Base-by-base conservation (phyloP, 2,113 vertebrate species). In the Chitala chitala region DNA sequence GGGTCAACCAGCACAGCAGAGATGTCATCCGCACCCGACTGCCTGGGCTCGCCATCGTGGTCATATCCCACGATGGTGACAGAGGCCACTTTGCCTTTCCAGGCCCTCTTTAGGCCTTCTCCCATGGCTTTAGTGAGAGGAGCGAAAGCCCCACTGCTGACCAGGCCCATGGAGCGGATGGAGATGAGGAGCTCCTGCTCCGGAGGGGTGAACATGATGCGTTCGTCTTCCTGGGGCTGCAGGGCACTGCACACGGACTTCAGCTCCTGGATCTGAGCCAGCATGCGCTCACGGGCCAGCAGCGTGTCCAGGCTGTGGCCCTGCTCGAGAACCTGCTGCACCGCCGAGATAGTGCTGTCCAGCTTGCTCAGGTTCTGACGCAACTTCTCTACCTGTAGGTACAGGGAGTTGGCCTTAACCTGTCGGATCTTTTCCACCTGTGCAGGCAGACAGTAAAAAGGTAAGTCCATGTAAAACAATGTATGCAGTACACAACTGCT, bases 371-470 rank as follows among this genome's bases (percentile, higher is more conserved):
- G 91, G 86, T 93, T 96, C 83, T 96, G 96, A 77, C 96, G 94
- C 44, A 99, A 88, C 81, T 98, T 98, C 76, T 99, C 96, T 72
- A 98, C 95, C 84, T 99, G 97, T 83, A 98, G 90, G 86, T 97
- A 98, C 58, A 99, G 89, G 1, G 95, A 96, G 88, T 99, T 98
- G 76, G 95, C 96, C 86, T 99, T 99, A 83, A 99, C 91, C 84
- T 98, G 96, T 38, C 95, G 94, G 80, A 99, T 98, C 89, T 99
- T 99, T 84, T 99, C 97, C 72, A 99, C 93, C 97, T 99, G 83
- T 24, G 7, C 20, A 64, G 26, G 7, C 42, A 2, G 75, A n/a
- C n/a, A n/a, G n/a, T 59, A 51, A 24, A 22, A 4, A n/a, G 48
- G 26, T 13, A 33, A 17, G 31, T 44, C 17, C 50, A 29, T 8